Evolutionary conservation across 2,797 vertebrate genomes (phyloP).

Genomic region (Sebastes wilsoni): DNA sequence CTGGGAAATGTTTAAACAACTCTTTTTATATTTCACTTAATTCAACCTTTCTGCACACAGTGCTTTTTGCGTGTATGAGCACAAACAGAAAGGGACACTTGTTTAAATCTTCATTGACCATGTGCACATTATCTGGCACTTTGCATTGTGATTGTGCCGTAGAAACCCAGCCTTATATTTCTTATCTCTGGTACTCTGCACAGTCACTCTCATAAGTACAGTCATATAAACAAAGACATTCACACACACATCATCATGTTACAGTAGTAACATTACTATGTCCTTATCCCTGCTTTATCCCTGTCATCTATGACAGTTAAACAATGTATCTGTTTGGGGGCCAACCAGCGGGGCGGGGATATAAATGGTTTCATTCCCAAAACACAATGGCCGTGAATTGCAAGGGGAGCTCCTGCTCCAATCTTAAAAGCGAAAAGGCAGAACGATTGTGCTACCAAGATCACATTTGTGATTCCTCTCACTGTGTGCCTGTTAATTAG

Average conservation of each 20-base stretch:
- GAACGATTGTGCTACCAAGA: neutral
- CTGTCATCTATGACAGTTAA: conserved; percentile 46
- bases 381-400: conserved; percentile 32
- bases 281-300: conserved; percentile 39
- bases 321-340: conserved; percentile 31
- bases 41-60: neutral
- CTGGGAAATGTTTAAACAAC: neutral
- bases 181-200: neutral
- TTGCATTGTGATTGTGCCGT: neutral
- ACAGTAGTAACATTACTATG: conserved; percentile 11
- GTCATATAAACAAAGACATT: conserved; percentile 5
- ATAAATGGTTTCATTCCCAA: conserved; percentile 48
- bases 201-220: conserved; percentile 1
- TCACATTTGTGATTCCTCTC: neutral
- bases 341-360: conserved; percentile 4
- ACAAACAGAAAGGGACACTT: neutral
- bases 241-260: conserved; percentile 7
- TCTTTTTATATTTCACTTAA: neutral
- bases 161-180: neutral
- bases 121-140: neutral
- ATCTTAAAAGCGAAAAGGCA: conserved; percentile 8
- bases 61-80: no score
- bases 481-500: neutral
- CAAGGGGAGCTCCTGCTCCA: conserved; percentile 1
- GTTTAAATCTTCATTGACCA: neutral